phyloP scores from a whole-genome alignment of 2,888 invertebrate species.

The Drosophila mettleri region DNA sequence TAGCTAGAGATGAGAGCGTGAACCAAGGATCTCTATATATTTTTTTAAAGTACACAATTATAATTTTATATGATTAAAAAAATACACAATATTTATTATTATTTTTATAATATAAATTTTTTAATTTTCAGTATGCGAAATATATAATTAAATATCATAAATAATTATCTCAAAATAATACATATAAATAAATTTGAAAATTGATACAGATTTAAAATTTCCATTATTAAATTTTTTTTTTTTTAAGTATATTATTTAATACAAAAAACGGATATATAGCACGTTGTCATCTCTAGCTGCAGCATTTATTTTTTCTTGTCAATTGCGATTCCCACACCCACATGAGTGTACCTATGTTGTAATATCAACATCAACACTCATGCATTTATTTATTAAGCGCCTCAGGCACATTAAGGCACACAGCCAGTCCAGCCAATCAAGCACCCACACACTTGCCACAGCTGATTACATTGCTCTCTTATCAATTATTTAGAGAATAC shows the following conservation, averaged over 20 bases:
- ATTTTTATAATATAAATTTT: too few relatives aligned
- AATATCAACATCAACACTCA: conserved; percentile 27
- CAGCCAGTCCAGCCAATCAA: neutral
- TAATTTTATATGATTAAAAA: too few relatives aligned
- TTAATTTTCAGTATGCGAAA: too few relatives aligned
- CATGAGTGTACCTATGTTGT: conserved; percentile 4
- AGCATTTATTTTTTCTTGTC: conserved; percentile 1
- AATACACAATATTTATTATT: too few relatives aligned
- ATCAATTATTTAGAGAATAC: conserved; percentile 77
- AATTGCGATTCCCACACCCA: conserved; percentile 6
- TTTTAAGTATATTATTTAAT: neutral
- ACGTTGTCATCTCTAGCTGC: conserved; percentile 16
- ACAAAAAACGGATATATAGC: neutral
- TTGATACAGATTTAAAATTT: neutral
- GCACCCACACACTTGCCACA: conserved; percentile 14
- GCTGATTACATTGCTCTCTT: conserved; percentile 57
- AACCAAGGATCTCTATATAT: neutral
- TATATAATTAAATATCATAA: too few relatives aligned
- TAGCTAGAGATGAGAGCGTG: conserved; percentile 24
- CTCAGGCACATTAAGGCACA: conserved; percentile 65
- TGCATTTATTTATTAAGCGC: conserved; percentile 54
- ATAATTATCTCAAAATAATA: too few relatives aligned
- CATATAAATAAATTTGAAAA: too few relatives aligned
- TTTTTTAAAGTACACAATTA: neutral
- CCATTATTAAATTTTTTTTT: neutral